A percentile compares a stretch with the other conserved stretches of the same genome.
These are phyloP conservation scores for Columba janthina DNA, from an alignment of 2,113 vertebrate genomes.

Conservation along the genomic window DNA sequence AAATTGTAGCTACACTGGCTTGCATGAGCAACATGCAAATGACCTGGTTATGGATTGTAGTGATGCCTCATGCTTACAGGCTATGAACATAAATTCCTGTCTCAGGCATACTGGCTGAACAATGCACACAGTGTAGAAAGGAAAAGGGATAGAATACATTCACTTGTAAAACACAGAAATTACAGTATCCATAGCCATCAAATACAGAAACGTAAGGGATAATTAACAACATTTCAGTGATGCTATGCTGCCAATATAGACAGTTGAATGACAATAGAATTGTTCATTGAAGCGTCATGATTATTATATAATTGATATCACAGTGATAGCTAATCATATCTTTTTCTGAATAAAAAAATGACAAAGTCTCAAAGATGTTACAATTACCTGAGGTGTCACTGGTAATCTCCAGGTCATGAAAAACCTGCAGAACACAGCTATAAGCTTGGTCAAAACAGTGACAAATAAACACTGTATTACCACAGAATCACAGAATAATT, in stretches of 20 bases:
- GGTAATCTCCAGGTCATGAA: neutral
- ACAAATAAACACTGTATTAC: neutral
- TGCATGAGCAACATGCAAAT: constrained; percentile 75
- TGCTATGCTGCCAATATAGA: neutral
- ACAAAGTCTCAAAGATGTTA: neutral
- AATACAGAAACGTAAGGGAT: neutral
- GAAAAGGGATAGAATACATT: constrained; percentile 16
- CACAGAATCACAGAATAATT: too few species aligned
- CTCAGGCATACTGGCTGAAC: constrained; percentile 47
- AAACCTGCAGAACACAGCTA: neutral
- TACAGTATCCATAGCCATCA: neutral
- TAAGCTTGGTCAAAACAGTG: neutral
- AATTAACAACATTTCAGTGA: constrained; percentile 25
- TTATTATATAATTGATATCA: constrained; percentile 56
- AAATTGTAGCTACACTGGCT: constrained; percentile 75
- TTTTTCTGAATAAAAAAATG: neutral
- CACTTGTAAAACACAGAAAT: constrained; percentile 39
- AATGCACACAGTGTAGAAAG: constrained; percentile 11
- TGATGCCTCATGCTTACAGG: constrained; percentile 54
- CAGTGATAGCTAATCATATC: neutral
- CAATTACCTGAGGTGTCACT: neutral
- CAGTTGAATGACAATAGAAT: constrained; percentile 35
- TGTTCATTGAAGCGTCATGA: constrained; percentile 17
- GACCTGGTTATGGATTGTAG: constrained; percentile 67
- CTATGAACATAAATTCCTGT: constrained; percentile 67